Base-by-base conservation (phyloP, 2,113 vertebrate genomes). In the Pao palembangensis region DNA sequence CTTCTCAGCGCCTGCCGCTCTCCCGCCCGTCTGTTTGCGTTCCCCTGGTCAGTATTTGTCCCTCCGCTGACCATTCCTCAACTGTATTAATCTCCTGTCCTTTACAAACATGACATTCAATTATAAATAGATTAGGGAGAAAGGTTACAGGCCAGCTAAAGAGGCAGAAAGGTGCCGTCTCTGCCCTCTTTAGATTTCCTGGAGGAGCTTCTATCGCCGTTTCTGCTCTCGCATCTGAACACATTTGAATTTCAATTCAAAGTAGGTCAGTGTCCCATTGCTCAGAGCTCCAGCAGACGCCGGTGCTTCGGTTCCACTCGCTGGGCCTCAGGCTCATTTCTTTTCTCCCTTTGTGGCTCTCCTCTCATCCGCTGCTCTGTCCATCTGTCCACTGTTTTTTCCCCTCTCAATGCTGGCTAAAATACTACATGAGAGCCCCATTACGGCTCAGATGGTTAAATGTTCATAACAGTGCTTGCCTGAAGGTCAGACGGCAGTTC, bases 241-340 rank as follows among this genome's bases (percentile, higher is more conserved):
- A 38, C 1, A 75, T 81, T 81, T 73, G 65, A 79, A 80, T 79
- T 78, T 53, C 64, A 62, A 64, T 79, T 79, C 62, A 64, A 88
- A 88, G 67, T 88, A 85, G 87, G 87, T 82, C 82, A 85, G 19
- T 55, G 19, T 57, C 62, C 75, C 50, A 50, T 64, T 64, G 67
- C 63, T 58, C 70, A n/a, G 15, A 48, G 63, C 66, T 49, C 34
- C 18, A 57, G 19, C 55, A 62, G 34, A 38, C 34, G 34, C 1
- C 34, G 10, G 25, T 5, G 25, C 72, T 73, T 82, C 82, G 76
- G 85, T 79, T 85, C 61, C 18, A 52, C 64, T 71, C 55, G 16
- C 43, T 12, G 56, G 0, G 42, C 79, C 78, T 78, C 69, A 63
- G 78, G 76, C 71, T 82, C 64, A 85, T 77, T 79, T 81, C 47